Conservation (phyloP, 2,113 vertebrate species). For the Leptodactylus fuscus region DNA sequence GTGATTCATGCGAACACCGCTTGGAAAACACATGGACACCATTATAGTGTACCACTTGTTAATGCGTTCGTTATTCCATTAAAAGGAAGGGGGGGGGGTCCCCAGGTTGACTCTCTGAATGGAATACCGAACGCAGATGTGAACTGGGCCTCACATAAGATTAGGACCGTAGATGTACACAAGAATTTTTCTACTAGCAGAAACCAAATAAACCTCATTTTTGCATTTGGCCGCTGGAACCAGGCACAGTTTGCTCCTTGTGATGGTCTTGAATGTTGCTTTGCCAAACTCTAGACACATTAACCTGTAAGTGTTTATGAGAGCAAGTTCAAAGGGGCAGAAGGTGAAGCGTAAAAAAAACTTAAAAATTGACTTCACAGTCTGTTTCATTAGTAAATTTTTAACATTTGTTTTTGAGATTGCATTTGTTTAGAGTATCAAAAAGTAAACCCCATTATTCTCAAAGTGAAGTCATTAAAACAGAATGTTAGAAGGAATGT, state of each 20-base stretch:
- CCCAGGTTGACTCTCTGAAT: too few relatives aligned
- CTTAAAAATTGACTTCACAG: neutral
- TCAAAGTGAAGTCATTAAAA: neutral
- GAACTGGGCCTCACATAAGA: neutral
- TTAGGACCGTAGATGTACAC: neutral
- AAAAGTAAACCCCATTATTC: neutral
- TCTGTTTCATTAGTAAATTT: neutral
- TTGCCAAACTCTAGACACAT: neutral
- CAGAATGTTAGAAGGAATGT: neutral
- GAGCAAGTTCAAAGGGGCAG: neutral
- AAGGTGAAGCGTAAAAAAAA: neutral
- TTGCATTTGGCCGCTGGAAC: neutral
- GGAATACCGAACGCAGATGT: too few relatives aligned
- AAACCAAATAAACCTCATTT: neutral
- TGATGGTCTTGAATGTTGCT: neutral
- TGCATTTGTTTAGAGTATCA: neutral
- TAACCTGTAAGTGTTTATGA: neutral
- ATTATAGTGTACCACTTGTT: too few relatives aligned
- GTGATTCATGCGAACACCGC: too few relatives aligned
- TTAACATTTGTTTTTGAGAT: constrained; percentile 19
- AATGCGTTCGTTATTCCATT: too few relatives aligned
- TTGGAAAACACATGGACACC: too few relatives aligned
- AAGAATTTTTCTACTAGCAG: neutral
- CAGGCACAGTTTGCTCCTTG: neutral
- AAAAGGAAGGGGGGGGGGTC: too few relatives aligned